Percentiles rank a stretch among this genome's conserved stretches.
Evolutionary conservation across 2,888 invertebrate genomes (phyloP).

Genomic region (Glaucopsyche alexis): DNA sequence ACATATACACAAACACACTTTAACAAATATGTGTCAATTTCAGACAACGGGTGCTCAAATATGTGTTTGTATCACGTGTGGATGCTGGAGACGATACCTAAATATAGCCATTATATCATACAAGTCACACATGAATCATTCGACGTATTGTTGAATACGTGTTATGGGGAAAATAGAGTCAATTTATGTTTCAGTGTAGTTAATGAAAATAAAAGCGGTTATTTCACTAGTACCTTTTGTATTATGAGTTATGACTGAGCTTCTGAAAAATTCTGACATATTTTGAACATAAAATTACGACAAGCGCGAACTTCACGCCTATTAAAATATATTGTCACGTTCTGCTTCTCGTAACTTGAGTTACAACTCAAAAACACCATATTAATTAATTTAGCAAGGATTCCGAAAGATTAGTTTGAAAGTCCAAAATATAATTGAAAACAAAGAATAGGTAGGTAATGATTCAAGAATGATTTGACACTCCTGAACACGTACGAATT

Average conservation of each 20-base stretch:
- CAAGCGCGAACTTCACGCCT: too few species aligned
- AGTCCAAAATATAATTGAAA: too few species aligned
- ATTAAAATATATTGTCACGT: too few species aligned
- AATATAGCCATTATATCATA: slow-evolving; percentile 28
- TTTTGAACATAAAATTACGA: too few species aligned
- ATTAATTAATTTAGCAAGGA: too few species aligned
- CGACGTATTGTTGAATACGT: slow-evolving; percentile 7
- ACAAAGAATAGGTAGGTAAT: too few species aligned
- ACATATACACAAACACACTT: neutral
- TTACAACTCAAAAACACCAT: too few species aligned
- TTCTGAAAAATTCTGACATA: too few species aligned
- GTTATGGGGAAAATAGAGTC: slow-evolving; percentile 21
- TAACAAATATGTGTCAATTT: neutral
- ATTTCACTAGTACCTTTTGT: neutral
- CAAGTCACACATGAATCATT: slow-evolving; percentile 25
- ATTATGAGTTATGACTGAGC: neutral
- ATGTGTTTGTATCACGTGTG: slow-evolving; percentile 6
- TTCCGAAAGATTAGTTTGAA: too few species aligned
- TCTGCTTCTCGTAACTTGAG: too few species aligned
- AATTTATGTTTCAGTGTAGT: neutral
- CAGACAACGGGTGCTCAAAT: slow-evolving; percentile 16
- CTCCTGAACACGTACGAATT: neutral
- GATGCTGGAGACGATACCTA: slow-evolving; percentile 2
- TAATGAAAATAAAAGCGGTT: neutral
- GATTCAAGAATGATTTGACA: too few species aligned